Percentiles rank a stretch among this genome's conserved stretches.
Evolutionary conservation across 2,797 vertebrate genomes (phyloP).

Genomic region (Siniperca undulata): DNA sequence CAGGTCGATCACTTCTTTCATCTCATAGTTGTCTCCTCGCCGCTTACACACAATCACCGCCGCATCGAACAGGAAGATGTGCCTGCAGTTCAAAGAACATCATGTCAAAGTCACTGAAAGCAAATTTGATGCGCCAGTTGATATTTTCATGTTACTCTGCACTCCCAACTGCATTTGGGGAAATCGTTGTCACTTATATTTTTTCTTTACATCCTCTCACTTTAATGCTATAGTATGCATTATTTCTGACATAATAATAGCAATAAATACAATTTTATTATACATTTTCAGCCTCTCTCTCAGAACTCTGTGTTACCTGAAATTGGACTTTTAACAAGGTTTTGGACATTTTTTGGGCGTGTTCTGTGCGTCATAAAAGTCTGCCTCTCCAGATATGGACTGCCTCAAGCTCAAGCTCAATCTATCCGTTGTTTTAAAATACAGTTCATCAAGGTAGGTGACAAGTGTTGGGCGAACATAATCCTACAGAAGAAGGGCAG

Average conservation of each 20-base stretch:
- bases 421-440: background rate
- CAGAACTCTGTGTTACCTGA: no score
- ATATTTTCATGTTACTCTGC: background rate
- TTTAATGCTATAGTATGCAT: background rate
- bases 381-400: background rate
- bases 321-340: background rate
- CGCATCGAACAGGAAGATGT: constrained; percentile 97
- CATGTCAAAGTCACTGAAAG: background rate
- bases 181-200: background rate
- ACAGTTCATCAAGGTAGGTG: background rate
- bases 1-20: constrained; percentile 98
- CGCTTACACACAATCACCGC: constrained; percentile 97
- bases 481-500: background rate
- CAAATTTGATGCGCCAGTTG: background rate
- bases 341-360: background rate
- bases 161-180: background rate
- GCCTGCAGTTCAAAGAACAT: constrained; percentile 79
- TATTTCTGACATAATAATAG: background rate
- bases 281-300: background rate
- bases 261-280: background rate
- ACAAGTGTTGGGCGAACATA: background rate
- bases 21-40: constrained; percentile 96
- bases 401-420: background rate
- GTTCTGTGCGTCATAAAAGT: background rate
- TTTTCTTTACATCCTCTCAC: background rate